Base-by-base conservation (phyloP, 2,113 vertebrate species). In the Boleophthalmus pectinirostris region DNA sequence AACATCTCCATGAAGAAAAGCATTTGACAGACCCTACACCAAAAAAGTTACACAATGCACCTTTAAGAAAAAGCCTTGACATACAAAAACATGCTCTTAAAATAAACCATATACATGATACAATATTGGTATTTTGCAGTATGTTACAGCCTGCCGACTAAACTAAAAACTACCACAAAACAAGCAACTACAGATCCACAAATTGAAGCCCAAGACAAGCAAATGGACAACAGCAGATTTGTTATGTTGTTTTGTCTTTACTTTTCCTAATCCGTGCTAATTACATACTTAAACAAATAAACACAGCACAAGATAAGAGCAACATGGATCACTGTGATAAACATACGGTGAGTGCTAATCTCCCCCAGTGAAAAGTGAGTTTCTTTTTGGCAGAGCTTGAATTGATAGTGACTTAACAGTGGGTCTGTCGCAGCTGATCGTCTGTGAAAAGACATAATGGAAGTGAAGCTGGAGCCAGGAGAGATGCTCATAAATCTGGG, bases 381-480 rank as follows among this genome's bases (percentile, higher is more conserved):
- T 68, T 35, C 16, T 72, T 53, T 47, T 14, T 66, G 70, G 72
- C 79, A 84, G 70, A 45, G 69, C 66, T 85, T 89, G 75, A 86
- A 73, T 87, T 83, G 72, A 70, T 21, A 58, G 63, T 65, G 54
- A 76, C 80, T 73, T 85, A 79, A 88, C 72, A 68, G 72, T 78
- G 69, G 72, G 45, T 84, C 82, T 57, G 89, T 89, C 88, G 88
- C 45, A 82, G 75, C 81, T 72, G 83, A 90, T 85, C 18, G 2
- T 74, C 82, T 81, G 83, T 81, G 82, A 89, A 89, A 85, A 78
- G 46, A 78, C 68, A 87, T 84, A 88, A 87, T 90, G 87, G 88
- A 85, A 89, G 35, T 77, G 23, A 87, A 75, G 77, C 79, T 85
- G 77, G 66, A 81, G 81, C 65, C 60, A 64, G 69, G 74, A 81